These are phyloP conservation scores for Caenorhabditis wallacei DNA, from an alignment of 2,888 invertebrate genomes.

Conservation along the genomic window DNA sequence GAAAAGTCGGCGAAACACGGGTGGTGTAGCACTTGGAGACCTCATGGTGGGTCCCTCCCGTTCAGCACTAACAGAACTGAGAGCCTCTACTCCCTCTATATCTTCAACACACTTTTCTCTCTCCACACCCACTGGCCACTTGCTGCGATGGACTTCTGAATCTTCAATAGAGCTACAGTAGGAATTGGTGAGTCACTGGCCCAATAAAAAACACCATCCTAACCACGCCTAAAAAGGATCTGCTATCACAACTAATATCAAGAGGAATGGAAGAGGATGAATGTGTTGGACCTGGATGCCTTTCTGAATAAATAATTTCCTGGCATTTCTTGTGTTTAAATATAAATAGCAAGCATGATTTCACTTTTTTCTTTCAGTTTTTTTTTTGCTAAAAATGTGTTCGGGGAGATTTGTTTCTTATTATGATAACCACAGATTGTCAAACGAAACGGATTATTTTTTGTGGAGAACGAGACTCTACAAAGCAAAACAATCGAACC, in stretches of 20 bases:
- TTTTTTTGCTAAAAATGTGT: not conserved
- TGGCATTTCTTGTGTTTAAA: not conserved
- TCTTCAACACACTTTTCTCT: not conserved
- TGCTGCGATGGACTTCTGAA: conserved; percentile 53
- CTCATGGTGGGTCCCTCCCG: conserved; percentile 39
- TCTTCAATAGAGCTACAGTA: conserved; percentile 53
- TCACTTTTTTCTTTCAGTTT: not conserved
- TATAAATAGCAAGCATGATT: not conserved
- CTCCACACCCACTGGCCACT: conserved; percentile 40
- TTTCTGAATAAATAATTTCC: not conserved
- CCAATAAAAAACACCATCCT: conserved; percentile 23
- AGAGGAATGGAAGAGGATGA: conserved; percentile 1
- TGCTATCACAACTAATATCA: not conserved
- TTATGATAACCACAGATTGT: not conserved
- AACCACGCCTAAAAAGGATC: conserved; percentile 23
- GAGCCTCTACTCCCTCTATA: conserved; percentile 25
- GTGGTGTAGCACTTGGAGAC: not conserved
- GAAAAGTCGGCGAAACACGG: conserved; percentile 29
- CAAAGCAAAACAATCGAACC: not conserved
- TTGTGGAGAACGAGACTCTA: not conserved
- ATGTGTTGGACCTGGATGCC: not conserved
- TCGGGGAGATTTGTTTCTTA: too few relatives aligned
- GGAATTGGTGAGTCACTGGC: conserved; percentile 51
- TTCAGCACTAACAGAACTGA: conserved; percentile 21
- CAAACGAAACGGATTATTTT: not conserved